Conservation (phyloP, 2,113 vertebrate species). For the Xiphophorus couchianus region DNA sequence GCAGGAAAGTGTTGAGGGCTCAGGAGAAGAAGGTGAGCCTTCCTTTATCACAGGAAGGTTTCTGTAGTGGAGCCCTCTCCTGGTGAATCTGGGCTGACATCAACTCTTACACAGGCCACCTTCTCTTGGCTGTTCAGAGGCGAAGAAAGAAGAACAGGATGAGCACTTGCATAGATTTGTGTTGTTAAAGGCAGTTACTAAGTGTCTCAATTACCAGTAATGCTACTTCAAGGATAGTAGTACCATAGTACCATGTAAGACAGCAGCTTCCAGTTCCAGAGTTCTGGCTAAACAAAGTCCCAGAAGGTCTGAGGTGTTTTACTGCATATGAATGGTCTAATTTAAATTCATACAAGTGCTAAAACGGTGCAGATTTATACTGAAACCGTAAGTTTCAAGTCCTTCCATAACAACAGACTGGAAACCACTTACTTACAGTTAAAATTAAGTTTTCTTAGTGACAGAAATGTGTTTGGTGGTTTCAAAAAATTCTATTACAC, state of each 20-base stretch:
- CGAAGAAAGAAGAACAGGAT: conserved; percentile 9
- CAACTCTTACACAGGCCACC: conserved; percentile 88
- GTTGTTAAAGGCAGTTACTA: not conserved
- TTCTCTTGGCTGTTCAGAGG: conserved; percentile 87
- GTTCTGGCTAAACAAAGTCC: not conserved
- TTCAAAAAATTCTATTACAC: not conserved
- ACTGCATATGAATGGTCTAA: not conserved
- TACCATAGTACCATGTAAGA: not conserved
- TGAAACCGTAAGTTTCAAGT: not conserved
- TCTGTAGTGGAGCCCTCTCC: conserved; percentile 84
- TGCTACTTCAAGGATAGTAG: not conserved
- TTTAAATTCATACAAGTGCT: not conserved
- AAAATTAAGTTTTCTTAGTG: no score
- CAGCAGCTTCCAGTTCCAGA: not conserved
- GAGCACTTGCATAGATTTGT: not conserved
- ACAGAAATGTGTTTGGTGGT: no score
- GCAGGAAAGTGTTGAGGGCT: conserved; percentile 24
- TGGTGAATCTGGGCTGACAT: conserved; percentile 81
- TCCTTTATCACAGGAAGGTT: conserved; percentile 87
- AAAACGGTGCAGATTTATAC: not conserved
- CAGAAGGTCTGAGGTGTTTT: not conserved
- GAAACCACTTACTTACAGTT: not conserved
- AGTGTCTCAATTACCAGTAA: not conserved
- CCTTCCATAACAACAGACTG: not conserved
- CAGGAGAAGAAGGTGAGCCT: not conserved